phyloP scores from a whole-genome alignment of 1,140 invertebrate genomes.

The Papilio xuthus region DNA sequence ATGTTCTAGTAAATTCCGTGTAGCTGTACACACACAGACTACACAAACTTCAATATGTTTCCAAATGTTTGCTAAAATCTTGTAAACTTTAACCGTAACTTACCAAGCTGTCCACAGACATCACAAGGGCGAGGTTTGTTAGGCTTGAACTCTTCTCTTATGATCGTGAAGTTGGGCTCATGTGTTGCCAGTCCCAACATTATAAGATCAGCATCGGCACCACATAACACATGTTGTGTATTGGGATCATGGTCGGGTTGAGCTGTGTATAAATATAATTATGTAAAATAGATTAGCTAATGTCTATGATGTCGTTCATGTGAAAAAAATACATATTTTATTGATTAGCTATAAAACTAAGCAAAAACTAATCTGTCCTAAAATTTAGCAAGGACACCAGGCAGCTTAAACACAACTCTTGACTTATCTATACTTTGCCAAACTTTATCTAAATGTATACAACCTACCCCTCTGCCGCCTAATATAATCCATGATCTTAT shows the following conservation, averaged over 20 bases:
- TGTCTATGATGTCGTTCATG: too few relatives aligned
- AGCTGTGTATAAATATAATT: constrained; percentile 78
- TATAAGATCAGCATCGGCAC: constrained; percentile 99
- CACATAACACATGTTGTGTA: constrained; percentile 98
- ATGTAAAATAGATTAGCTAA: neutral
- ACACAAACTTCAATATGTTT: too few relatives aligned
- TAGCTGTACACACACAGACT: too few relatives aligned
- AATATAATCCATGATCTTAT: constrained; percentile 99
- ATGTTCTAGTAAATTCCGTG: neutral
- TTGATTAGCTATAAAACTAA: too few relatives aligned
- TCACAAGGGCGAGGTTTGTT: constrained; percentile 98
- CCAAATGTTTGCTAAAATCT: too few relatives aligned
- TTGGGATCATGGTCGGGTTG: constrained; percentile 99
- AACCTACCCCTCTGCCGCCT: constrained; percentile 92
- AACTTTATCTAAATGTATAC: neutral
- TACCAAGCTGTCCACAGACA: constrained; percentile 96
- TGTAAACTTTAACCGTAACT: constrained; percentile 42
- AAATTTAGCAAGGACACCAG: too few relatives aligned
- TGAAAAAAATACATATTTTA: too few relatives aligned
- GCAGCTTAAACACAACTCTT: too few relatives aligned
- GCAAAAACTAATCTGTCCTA: too few relatives aligned
- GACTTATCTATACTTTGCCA: too few relatives aligned
- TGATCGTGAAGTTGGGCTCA: constrained; percentile 99
- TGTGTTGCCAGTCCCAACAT: constrained; percentile 99
- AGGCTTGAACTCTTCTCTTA: constrained; percentile 99